Evolutionary conservation across 2,113 vertebrate genomes (phyloP), one percentile per base, ranked within the genome.

Genomic region (Cacatua alba): DNA sequence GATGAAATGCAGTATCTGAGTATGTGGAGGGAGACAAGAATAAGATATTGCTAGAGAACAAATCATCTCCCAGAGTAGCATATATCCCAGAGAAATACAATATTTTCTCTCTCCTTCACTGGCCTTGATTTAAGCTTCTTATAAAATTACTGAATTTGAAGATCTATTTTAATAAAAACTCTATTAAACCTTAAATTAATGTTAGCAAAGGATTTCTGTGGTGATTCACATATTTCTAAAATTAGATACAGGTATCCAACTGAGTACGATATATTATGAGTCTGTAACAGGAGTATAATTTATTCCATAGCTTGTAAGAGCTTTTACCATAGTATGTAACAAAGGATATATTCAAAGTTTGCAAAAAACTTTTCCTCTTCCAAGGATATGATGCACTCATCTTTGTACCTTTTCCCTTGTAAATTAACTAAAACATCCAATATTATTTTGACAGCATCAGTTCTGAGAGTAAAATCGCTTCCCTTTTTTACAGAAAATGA

Each of bases 101-200:
- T 74, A 82, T 82, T 78, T 92, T 70, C 41, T 62, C 12, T 92
- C 75, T 88, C 41, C 49, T 92, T 90, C 87, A 31, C 4, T 46
- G 12, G 70, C 31, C 70, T 95, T 90, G 70, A 90, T 85, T 90
- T 88, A 93, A 86, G 43, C 57, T 86, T 70, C 88, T 90, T 94
- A 88, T 70, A 92, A 96, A 92, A 86, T 80, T 71, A 86, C 18
- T 43, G 60, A 71, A 90, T 74, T 86, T 88, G 43, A 39, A 74
- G 71, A 68, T 88, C 55, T 88, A 67, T 93, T 96, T 86, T 62
- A 93, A 86, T 93, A 86, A 94, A 93, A 96, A 88, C 23, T 55
- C 91, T 86, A 69, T 86, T 85, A 86, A 95, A 94, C 6, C 52
- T 68, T 83, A 92, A 78, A 86, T 95, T 20, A 92, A 55, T 94